Percentiles rank a stretch among this genome's conserved stretches.
phyloP scores from a whole-genome alignment of 2,888 invertebrate genomes.

The Papilio protenor region DNA sequence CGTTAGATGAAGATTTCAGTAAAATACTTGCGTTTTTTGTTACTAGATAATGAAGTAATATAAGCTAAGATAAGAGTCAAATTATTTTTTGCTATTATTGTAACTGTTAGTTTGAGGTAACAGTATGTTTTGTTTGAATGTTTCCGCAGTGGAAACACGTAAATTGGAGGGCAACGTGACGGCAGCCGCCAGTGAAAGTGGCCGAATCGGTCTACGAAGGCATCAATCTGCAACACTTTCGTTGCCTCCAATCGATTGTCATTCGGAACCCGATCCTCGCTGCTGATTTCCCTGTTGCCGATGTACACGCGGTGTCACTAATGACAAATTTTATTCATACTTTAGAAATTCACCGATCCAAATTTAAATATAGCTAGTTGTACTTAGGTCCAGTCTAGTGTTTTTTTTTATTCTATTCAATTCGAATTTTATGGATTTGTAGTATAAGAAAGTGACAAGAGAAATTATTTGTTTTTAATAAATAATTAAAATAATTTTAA shows the following conservation, averaged over 20 bases:
- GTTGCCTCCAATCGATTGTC: constrained; percentile 72
- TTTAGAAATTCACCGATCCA: not conserved
- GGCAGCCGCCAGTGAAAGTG: constrained; percentile 73
- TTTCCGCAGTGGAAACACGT: not conserved
- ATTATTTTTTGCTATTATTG: no score
- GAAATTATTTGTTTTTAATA: no score
- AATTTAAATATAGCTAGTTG: not conserved
- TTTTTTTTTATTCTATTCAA: no score
- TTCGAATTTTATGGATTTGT: no score
- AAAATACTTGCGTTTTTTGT: no score
- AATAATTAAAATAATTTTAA: no score
- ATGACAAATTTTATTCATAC: constrained; percentile 17
- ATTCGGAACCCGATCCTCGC: constrained; percentile 64
- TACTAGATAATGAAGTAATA: no score
- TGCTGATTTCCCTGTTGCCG: constrained; percentile 60
- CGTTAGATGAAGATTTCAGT: not conserved
- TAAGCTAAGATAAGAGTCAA: no score
- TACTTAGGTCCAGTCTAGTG: no score
- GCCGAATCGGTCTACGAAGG: constrained; percentile 59
- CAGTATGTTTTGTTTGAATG: not conserved
- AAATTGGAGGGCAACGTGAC: constrained; percentile 16
- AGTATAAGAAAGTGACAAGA: no score
- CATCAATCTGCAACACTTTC: constrained; percentile 79
- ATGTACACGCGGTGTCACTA: constrained; percentile 10
- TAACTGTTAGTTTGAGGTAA: no score